Conservation (phyloP, 35 echinoderm and acorn worm genomes). For the Strongylocentrotus purpuratus region DNA sequence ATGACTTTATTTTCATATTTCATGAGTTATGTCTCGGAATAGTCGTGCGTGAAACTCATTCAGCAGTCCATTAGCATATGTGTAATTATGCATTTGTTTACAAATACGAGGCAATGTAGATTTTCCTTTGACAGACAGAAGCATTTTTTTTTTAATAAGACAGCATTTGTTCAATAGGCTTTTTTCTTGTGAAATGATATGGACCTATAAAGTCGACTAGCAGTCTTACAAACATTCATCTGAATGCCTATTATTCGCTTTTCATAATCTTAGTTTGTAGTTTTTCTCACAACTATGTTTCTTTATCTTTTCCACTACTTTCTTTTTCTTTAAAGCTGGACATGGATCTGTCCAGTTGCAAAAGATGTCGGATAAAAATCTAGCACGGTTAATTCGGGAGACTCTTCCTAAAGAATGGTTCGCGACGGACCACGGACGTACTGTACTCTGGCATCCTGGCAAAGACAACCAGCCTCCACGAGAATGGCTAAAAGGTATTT, state of each 20-base stretch:
- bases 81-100: too few relatives aligned
- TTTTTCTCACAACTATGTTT: neutral
- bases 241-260: neutral
- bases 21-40: too few relatives aligned
- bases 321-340: neutral
- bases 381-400: neutral
- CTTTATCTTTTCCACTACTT: neutral
- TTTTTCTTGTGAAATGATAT: too few relatives aligned
- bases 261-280: neutral
- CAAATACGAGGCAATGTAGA: too few relatives aligned
- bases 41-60: too few relatives aligned
- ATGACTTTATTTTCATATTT: too few relatives aligned
- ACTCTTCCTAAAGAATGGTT: slow-evolving; percentile 25
- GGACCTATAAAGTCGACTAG: too few relatives aligned
- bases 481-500: slow-evolving; percentile 2
- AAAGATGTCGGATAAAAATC: neutral
- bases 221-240: neutral
- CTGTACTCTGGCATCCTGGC: slow-evolving; percentile 19
- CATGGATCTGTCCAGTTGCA: slow-evolving; percentile 9
- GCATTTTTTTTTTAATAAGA: too few relatives aligned
- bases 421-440: neutral
- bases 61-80: too few relatives aligned
- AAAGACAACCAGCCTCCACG: neutral
- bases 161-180: too few relatives aligned
- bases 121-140: too few relatives aligned